Conservation (phyloP, 2,888 invertebrate species). For the Muscina levida region DNA sequence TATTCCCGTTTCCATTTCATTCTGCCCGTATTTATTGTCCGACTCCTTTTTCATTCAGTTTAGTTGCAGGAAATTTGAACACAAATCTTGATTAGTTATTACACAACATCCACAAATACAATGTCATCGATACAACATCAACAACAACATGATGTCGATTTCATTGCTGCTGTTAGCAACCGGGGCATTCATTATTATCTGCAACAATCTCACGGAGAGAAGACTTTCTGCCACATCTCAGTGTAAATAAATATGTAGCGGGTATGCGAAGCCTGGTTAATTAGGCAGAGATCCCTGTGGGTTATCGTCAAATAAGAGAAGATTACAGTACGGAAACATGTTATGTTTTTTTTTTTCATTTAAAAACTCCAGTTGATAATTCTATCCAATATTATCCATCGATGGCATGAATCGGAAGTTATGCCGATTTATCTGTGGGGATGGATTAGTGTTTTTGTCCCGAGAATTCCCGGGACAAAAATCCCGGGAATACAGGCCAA, state of each 20-base stretch:
- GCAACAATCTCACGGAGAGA: not conserved
- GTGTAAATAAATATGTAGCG: not conserved
- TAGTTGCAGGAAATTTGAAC: not conserved
- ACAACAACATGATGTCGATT: not conserved
- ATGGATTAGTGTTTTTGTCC: too few relatives aligned
- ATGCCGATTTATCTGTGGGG: too few relatives aligned
- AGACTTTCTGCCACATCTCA: not conserved
- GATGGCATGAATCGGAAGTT: too few relatives aligned
- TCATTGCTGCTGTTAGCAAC: conserved; percentile 3
- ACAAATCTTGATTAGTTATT: conserved; percentile 33
- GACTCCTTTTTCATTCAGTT: too few relatives aligned
- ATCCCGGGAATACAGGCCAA: too few relatives aligned
- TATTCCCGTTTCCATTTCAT: conserved; percentile 21
- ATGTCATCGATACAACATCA: not conserved
- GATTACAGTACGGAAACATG: too few relatives aligned
- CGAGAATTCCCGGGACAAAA: too few relatives aligned
- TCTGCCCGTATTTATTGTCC: not conserved
- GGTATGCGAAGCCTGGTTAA: not conserved
- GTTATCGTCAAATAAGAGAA: too few relatives aligned
- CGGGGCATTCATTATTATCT: conserved; percentile 28
- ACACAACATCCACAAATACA: not conserved
- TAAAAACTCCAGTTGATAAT: too few relatives aligned
- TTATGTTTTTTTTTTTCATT: too few relatives aligned
- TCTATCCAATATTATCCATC: too few relatives aligned
- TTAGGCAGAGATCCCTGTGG: too few relatives aligned